Percentiles rank a stretch among this genome's conserved stretches.
These are phyloP conservation scores for Centropus unirufus DNA, from an alignment of 2,113 vertebrate genomes.

Conservation along the genomic window DNA sequence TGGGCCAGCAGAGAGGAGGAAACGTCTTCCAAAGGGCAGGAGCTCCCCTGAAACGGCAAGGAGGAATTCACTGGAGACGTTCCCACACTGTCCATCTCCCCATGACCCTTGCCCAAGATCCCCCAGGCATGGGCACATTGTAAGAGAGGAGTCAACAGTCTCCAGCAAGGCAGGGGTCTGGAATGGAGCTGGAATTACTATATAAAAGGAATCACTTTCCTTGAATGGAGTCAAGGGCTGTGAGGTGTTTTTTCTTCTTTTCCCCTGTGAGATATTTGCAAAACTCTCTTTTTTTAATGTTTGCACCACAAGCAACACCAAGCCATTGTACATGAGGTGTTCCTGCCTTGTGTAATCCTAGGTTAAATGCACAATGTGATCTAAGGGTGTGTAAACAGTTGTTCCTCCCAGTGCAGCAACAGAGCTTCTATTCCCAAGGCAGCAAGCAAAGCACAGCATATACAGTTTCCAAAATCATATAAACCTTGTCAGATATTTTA, in stretches of 20 bases:
- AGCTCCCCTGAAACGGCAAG: neutral
- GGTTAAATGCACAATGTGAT: neutral
- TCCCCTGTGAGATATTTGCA: neutral
- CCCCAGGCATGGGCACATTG: neutral
- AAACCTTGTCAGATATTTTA: neutral
- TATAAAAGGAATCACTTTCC: neutral
- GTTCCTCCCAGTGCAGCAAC: neutral
- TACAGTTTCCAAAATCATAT: neutral
- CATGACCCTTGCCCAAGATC: no score
- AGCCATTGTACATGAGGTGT: neutral
- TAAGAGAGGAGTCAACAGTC: rapidly evolving
- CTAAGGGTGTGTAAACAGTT: neutral
- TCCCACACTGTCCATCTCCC: rapidly evolving
- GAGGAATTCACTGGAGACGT: neutral
- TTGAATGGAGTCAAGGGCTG: neutral
- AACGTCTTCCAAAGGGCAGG: rapidly evolving
- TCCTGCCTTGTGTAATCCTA: neutral
- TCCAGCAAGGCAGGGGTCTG: rapidly evolving
- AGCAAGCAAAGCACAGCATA: neutral
- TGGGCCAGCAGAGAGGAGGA: neutral
- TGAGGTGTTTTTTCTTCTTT: neutral
- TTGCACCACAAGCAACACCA: neutral
- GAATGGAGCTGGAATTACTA: neutral
- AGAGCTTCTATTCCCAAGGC: neutral
- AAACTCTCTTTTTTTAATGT: neutral